Conservation (phyloP, 2,797 vertebrate genomes). For the Sebastes cheni region DNA sequence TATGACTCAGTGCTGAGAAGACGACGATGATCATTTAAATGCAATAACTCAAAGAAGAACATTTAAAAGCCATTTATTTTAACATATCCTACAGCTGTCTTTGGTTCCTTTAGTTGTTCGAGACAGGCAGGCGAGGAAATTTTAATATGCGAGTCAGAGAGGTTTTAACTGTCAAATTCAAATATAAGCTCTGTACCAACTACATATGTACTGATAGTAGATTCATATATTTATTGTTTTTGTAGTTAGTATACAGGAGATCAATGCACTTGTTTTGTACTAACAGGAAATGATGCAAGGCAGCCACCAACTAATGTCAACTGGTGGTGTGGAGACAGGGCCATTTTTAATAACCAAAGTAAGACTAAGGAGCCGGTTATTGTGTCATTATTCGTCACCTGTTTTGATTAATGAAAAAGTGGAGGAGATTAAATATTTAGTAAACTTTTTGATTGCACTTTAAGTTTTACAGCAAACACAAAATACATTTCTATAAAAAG, state of each 20-base stretch:
- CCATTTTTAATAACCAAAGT: background rate
- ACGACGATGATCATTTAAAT: constrained; percentile 36
- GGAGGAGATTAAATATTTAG: background rate
- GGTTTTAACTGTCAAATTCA: background rate
- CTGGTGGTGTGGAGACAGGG: too few relatives aligned
- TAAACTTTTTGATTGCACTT: background rate
- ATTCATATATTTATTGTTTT: background rate
- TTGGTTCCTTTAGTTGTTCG: background rate
- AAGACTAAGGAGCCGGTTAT: background rate
- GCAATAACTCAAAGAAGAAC: constrained; percentile 40
- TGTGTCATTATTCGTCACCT: background rate
- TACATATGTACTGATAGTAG: background rate
- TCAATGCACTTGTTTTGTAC: background rate
- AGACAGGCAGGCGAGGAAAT: background rate
- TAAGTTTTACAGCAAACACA: background rate
- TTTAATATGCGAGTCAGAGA: background rate
- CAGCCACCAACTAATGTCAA: too few relatives aligned
- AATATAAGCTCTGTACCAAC: background rate
- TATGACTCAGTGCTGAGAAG: constrained; percentile 39
- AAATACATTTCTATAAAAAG: accelerated
- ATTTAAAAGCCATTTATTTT: constrained; percentile 49
- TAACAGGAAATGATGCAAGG: background rate
- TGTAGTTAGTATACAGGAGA: background rate
- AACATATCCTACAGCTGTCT: constrained; percentile 27
- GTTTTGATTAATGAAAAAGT: background rate